Conservation (phyloP, 1,140 invertebrate genomes). For the Pseudoatta argentina region DNA sequence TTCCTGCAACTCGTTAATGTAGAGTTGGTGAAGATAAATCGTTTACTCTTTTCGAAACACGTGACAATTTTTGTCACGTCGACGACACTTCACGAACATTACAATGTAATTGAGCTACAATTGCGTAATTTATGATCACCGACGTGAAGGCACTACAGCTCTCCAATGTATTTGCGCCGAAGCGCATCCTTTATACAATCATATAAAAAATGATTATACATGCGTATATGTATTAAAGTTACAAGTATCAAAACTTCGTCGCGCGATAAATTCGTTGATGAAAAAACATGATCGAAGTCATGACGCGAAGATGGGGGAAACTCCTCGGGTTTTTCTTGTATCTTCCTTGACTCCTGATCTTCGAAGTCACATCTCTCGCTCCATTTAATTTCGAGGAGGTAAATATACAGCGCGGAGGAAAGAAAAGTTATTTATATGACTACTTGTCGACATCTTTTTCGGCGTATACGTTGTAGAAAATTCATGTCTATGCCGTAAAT, state of each 20-base stretch:
- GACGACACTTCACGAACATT: slow-evolving; percentile 27
- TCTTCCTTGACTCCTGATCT: background rate
- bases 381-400: slow-evolving; percentile 18
- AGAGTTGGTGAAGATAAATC: slow-evolving; percentile 72
- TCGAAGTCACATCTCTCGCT: slow-evolving; percentile 24
- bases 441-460: slow-evolving; percentile 26
- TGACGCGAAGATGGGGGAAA: background rate
- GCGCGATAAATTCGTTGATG: slow-evolving; percentile 40
- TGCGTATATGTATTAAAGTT: slow-evolving; percentile 38
- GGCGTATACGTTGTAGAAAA: slow-evolving; percentile 28
- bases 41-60: background rate
- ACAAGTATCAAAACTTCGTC: slow-evolving; percentile 68
- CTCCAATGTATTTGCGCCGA: slow-evolving; percentile 14
- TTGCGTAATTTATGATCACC: slow-evolving; percentile 34
- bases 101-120: slow-evolving; percentile 49
- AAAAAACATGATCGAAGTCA: slow-evolving; percentile 22
- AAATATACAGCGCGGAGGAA: slow-evolving; percentile 14
- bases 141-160: slow-evolving; percentile 50
- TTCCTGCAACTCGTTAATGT: slow-evolving; percentile 71
- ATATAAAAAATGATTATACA: slow-evolving; percentile 51
- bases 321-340: background rate
- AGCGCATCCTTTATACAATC: slow-evolving; percentile 38
- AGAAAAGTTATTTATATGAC: slow-evolving; percentile 23
- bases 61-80: background rate
- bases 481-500: slow-evolving; percentile 32